Conservation (phyloP, 2,113 vertebrate species). For the Herpailurus yagouaroundi region DNA sequence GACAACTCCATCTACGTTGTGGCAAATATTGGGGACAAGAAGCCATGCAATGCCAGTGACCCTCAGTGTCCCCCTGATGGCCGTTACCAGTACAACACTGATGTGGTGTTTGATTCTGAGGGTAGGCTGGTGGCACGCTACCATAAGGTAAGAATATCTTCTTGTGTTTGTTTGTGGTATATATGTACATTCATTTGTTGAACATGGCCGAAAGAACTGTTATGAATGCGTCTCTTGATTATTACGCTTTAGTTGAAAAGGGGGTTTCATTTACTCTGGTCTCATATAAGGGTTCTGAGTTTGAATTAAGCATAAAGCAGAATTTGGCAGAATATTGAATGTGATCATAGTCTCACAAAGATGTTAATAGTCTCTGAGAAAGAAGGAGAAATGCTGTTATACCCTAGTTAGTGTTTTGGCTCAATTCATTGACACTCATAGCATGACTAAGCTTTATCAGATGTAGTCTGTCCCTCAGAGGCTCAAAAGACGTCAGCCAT, state of each 20-base stretch:
- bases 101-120: conserved; percentile 79
- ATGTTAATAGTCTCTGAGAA: background rate
- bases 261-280: background rate
- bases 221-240: background rate
- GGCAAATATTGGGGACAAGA: conserved; percentile 87
- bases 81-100: conserved; percentile 78
- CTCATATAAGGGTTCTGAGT: background rate
- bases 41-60: conserved; percentile 56
- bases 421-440: background rate
- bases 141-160: conserved; percentile 71
- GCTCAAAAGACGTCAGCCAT: background rate
- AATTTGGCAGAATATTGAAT: background rate
- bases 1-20: conserved; percentile 87
- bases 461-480: background rate
- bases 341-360: background rate
- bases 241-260: background rate
- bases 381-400: background rate
- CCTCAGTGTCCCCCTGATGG: conserved; percentile 64
- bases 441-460: background rate
- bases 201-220: background rate
- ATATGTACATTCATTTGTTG: background rate
- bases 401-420: background rate
- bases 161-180: background rate
- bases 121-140: conserved; percentile 78
- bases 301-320: background rate